A percentile compares a stretch with the other conserved stretches of the same genome.
Evolutionary conservation across 2,113 vertebrate genomes (phyloP).

Genomic region (Lontra canadensis): DNA sequence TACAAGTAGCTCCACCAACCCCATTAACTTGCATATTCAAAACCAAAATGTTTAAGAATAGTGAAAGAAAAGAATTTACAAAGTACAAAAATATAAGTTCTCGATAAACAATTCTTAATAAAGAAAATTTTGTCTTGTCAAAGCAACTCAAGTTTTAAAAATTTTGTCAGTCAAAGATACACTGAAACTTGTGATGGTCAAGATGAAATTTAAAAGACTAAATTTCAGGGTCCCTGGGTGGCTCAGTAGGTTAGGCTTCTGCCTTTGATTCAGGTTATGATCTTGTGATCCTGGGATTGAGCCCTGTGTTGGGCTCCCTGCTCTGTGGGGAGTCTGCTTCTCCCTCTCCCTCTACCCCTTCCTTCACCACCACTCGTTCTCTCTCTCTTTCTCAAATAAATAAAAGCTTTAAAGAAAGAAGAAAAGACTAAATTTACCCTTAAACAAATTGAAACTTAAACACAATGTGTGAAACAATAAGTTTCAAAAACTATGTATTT

Average conservation of each 20-base stretch:
- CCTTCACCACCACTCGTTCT: no score
- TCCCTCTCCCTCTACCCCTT: no score
- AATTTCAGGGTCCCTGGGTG: background rate
- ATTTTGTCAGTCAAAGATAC: background rate
- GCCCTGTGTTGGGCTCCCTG: no score
- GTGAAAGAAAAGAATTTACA: background rate
- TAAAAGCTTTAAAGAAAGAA: no score
- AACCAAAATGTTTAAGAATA: background rate
- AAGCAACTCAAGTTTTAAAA: background rate
- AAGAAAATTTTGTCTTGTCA: background rate
- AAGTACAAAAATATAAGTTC: background rate
- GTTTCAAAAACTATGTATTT: background rate
- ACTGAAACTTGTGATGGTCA: background rate
- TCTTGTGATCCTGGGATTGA: no score
- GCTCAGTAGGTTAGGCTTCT: no score
- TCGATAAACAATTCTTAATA: background rate
- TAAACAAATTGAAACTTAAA: background rate
- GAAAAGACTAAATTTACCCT: background rate
- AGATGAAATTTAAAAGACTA: background rate
- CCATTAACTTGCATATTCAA: background rate
- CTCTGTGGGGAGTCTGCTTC: no score
- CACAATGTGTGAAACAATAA: background rate
- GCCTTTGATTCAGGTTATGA: no score
- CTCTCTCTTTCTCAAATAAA: no score
- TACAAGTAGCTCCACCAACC: background rate